Percentiles rank a stretch among this genome's conserved stretches.
Conservation (phyloP, 2,113 vertebrate species). For the Corythornis cristatus region DNA sequence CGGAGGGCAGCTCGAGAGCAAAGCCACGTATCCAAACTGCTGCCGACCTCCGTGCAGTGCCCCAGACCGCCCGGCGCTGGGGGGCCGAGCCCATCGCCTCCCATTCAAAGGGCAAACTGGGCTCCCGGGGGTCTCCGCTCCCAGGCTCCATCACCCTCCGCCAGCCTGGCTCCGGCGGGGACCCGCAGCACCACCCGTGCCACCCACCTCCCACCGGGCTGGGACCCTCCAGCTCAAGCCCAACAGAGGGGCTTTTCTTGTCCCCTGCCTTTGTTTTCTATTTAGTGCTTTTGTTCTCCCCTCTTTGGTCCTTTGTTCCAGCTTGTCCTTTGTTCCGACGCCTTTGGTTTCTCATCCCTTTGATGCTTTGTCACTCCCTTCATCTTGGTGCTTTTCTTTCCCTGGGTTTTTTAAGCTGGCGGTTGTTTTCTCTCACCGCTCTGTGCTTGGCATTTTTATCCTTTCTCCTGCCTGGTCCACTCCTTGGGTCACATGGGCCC, state of each 20-base stretch:
- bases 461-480: slow-evolving; percentile 63
- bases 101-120: neutral
- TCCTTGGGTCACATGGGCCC: slow-evolving; percentile 47
- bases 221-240: slow-evolving; percentile 29
- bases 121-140: neutral
- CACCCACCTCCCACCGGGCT: slow-evolving; percentile 40
- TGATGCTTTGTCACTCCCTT: slow-evolving; percentile 72
- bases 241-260: slow-evolving; percentile 48
- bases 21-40: neutral
- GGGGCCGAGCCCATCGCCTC: neutral
- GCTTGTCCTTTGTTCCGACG: slow-evolving; percentile 62
- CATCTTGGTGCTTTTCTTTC: slow-evolving; percentile 67
- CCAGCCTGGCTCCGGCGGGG: neutral
- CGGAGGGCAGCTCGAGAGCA: neutral
- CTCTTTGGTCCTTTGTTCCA: slow-evolving; percentile 67
- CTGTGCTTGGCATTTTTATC: slow-evolving; percentile 49
- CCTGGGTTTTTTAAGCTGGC: slow-evolving; percentile 27
- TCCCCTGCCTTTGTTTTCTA: slow-evolving; percentile 59
- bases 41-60: neutral
- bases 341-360: slow-evolving; percentile 69
- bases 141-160: neutral
- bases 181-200: neutral
- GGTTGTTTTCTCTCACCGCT: neutral
- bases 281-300: slow-evolving; percentile 62
- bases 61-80: neutral